Conservation (phyloP, 2,888 invertebrate species). For the Malthinus seriepunctatus region DNA sequence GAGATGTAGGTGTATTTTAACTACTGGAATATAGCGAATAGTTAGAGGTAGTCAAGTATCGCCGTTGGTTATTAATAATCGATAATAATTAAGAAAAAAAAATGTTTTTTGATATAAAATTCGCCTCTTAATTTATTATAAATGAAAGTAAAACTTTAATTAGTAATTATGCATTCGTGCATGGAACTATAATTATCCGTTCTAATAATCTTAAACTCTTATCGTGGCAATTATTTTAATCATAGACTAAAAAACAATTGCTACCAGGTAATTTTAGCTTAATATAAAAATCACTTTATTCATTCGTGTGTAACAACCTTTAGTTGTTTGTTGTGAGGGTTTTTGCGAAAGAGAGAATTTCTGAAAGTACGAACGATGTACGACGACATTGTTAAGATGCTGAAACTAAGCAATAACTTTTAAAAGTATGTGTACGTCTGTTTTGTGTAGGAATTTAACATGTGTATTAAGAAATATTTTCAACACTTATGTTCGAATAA, state of each 20-base stretch:
- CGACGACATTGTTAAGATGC: background rate
- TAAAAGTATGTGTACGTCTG: slow-evolving; percentile 15
- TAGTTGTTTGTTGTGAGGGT: too few species aligned
- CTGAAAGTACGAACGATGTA: too few species aligned
- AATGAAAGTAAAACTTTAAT: background rate
- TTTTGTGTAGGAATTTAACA: slow-evolving; percentile 29
- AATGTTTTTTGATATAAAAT: too few species aligned
- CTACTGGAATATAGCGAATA: too few species aligned
- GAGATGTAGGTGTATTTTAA: too few species aligned
- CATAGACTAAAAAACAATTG: slow-evolving; percentile 1
- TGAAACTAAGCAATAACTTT: slow-evolving; percentile 18
- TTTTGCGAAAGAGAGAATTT: too few species aligned
- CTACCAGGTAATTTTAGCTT: background rate
- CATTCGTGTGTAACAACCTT: too few species aligned
- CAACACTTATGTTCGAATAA: slow-evolving; percentile 25
- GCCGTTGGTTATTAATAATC: too few species aligned
- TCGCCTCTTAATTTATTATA: too few species aligned
- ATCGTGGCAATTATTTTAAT: slow-evolving; percentile 3
- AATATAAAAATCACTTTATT: too few species aligned
- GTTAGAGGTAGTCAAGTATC: too few species aligned
- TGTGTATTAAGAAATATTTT: slow-evolving; percentile 23
- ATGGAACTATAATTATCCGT: slow-evolving; percentile 1
- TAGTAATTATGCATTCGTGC: slow-evolving; percentile 1
- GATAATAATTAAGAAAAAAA: too few species aligned
- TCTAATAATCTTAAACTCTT: slow-evolving; percentile 6